phyloP scores from a whole-genome alignment of 2,113 vertebrate species.

The Marmota monax region DNA sequence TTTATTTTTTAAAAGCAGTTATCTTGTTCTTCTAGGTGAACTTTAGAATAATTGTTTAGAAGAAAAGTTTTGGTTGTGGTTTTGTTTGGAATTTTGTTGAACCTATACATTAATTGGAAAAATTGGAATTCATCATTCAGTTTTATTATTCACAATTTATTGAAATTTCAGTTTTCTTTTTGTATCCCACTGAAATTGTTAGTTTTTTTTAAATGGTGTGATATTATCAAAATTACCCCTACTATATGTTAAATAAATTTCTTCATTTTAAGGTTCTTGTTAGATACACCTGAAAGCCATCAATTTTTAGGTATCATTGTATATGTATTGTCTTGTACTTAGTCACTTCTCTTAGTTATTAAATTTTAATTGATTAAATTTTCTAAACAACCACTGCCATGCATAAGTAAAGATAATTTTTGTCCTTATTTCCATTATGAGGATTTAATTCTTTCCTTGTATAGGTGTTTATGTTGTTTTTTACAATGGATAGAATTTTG shows the following conservation, averaged over 20 bases:
- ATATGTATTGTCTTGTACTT: background rate
- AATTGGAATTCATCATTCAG: background rate
- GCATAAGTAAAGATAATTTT: background rate
- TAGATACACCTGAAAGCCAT: background rate
- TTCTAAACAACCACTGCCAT: background rate
- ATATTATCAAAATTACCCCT: constrained; percentile 10
- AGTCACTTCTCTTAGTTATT: constrained; percentile 1
- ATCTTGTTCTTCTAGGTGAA: background rate
- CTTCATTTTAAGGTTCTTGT: background rate
- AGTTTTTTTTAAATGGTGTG: background rate
- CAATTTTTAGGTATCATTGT: constrained; percentile 19
- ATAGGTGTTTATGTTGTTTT: background rate
- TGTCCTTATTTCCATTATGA: background rate
- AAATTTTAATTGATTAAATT: constrained; percentile 21
- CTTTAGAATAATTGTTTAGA: constrained; percentile 46
- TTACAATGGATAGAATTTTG: background rate
- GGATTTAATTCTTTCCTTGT: background rate
- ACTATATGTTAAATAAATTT: constrained; percentile 6
- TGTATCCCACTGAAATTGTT: no score
- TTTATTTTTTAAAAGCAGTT: constrained; percentile 1
- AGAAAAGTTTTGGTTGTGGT: constrained; percentile 43
- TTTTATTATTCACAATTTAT: background rate
- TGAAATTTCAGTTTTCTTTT: background rate
- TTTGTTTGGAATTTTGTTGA: constrained; percentile 49
- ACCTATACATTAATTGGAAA: constrained; percentile 5